Evolutionary conservation across 2,113 vertebrate genomes (phyloP), one percentile per base, ranked within the genome.

Genomic region (Emydocephalus ijimae): DNA sequence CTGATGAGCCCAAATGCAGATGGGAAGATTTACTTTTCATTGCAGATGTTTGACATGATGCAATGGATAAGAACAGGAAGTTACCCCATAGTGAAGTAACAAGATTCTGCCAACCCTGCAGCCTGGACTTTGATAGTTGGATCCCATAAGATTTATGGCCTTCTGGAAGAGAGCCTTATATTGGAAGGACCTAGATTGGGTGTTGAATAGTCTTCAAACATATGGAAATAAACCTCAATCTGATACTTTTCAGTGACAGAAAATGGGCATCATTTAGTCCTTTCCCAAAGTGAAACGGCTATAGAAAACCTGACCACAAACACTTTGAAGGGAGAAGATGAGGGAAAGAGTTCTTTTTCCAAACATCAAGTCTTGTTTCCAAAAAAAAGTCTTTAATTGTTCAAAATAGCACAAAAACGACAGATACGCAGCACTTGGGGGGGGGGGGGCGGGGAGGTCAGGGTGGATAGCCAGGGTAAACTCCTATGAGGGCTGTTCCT

Each of bases 331-430:
- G 26, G 7, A 26, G 45, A 69, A 15, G 81, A n/a, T 24, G 85
- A 23, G 54, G 43, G 48, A 64, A 11, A 18, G 50, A 55, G 48
- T 52, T 14, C 52, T 34, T 56, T 87, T n/a, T 34, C 34, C 5
- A 92, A 88, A 57, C 29, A 39, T 3, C 5, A 34, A 59, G 15
- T 26, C 69, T 61, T 39, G 39, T 91, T 3, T 14, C 95, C 94
- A 95, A 94, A 97, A 96, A 96, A 95, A 97, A 90, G 95, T 95
- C 95, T 97, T 97, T 97, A 97, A 97, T 97, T 97, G 97, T 97
- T 97, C 96, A 97, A 97, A 97, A 97, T 97, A 97, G 97, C 97
- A 97, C 97, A 97, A 97, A 95, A 97, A 97, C 96, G 94, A 97
- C 97, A 96, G 94, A 95, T 96, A 94, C 94, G 94, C 94, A 96